These are phyloP conservation scores for Macrosiphum euphorbiae DNA, from an alignment of 2,888 invertebrate genomes.

Conservation along the genomic window DNA sequence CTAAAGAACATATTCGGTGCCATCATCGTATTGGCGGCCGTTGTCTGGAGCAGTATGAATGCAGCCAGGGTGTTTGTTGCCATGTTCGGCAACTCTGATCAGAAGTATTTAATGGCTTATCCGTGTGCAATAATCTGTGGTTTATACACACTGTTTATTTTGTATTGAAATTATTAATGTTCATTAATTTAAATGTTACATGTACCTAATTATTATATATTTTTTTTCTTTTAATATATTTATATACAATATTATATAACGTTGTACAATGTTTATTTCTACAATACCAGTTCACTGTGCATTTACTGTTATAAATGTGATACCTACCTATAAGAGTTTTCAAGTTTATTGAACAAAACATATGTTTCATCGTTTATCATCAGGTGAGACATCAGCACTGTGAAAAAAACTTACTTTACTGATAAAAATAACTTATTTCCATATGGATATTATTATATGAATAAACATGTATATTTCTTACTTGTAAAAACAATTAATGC, in stretches of 20 bases:
- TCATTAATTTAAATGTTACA: constrained; percentile 15
- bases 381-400: background rate
- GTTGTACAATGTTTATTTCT: constrained; percentile 36
- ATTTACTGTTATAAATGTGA: background rate
- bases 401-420: background rate
- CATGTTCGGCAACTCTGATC: constrained; percentile 88
- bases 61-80: constrained; percentile 93
- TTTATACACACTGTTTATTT: constrained; percentile 90
- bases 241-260: constrained; percentile 33
- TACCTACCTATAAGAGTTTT: background rate
- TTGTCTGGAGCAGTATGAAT: constrained; percentile 91
- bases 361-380: background rate
- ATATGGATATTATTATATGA: background rate
- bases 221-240: constrained; percentile 36
- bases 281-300: background rate
- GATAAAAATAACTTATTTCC: background rate
- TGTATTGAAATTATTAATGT: constrained; percentile 77
- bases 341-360: background rate
- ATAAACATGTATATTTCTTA: background rate
- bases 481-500: background rate
- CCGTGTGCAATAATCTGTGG: constrained; percentile 94
- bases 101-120: constrained; percentile 89
- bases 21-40: constrained; percentile 77
- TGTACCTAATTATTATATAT: constrained; percentile 32
- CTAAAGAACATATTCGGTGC: constrained; percentile 82